These are phyloP conservation scores for Pseudochirops corinnae DNA, from an alignment of 2,797 vertebrate genomes.

Conservation along the genomic window DNA sequence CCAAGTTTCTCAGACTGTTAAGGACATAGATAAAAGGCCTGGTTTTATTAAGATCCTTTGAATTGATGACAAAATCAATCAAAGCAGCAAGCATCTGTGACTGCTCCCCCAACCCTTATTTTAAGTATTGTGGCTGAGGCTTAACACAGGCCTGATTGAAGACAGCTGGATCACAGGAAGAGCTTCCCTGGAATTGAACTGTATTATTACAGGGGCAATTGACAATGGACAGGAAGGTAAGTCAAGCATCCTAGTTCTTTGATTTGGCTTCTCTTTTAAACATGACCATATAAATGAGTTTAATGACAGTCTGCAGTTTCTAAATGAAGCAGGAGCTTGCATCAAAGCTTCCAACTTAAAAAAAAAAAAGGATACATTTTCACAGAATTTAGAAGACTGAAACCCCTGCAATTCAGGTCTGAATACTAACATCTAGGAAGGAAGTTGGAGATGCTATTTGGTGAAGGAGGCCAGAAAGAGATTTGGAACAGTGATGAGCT, in stretches of 20 bases:
- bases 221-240: constrained; percentile 50
- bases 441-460: constrained; percentile 30
- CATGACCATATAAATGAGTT: constrained; percentile 45
- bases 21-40: background rate
- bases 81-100: background rate
- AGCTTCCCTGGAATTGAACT: constrained; percentile 42
- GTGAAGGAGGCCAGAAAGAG: constrained; percentile 35
- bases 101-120: background rate
- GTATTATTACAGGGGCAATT: constrained; percentile 8
- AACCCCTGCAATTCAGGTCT: constrained; percentile 34
- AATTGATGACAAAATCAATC: constrained; percentile 28
- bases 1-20: constrained; percentile 22
- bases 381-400: constrained; percentile 19
- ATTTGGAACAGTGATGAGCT: constrained; percentile 20
- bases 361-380: background rate
- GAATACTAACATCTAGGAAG: background rate
- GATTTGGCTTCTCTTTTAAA: constrained; percentile 59
- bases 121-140: background rate
- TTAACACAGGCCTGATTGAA: background rate
- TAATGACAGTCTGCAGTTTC: constrained; percentile 30
- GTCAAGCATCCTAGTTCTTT: constrained; percentile 1
- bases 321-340: constrained; percentile 55
- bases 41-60: background rate
- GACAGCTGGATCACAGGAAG: background rate
- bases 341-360: constrained; percentile 33